Evolutionary conservation across 2,113 vertebrate species (phyloP), one percentile per base, ranked within the genome.

Genomic region (Pica pica): DNA sequence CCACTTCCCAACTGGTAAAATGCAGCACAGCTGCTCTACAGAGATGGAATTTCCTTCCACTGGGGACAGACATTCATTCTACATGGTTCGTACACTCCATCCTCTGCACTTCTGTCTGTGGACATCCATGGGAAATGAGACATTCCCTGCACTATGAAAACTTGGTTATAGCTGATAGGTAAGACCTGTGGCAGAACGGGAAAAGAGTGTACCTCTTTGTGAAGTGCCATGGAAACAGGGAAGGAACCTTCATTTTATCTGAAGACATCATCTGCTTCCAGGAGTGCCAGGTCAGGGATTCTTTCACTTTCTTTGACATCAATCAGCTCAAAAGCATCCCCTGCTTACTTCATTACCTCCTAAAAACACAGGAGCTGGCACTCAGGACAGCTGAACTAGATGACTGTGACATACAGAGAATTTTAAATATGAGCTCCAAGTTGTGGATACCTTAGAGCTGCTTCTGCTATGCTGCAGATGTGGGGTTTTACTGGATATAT

Each of bases 61-160:
- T 11, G n/a, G n/a, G 35, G 50, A 77, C 15, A 55, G 61, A 33
- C 1, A 6, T 44, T 68, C 31, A 19, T 46, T 33, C 31, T 15
- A 22, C 14, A 2, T 0, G 3, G 39, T 16, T 52, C 47, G 22
- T 4, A 23, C 3, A 20, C 15, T 47, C 17, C 0, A 0, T 21
- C 12, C 53, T 17, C 33, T 53, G 19, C n/a, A 12, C 14, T 44
- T 44, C 37, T 41, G 12, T 8, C 44, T 56, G 24, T 26, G 57
- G 16, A 33, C 11, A 4, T 3, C 13, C 3, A 6, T 1, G 19
- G 16, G 31, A 67, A 59, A 67, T 2, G 52, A 64, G 42, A 42
- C 15, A 30, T 47, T 30, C 41, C 46, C 22, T 53, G 44, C 41
- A 17, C 57, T 24, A 53, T 6, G 50, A 53, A 37, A 87, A 60